Evolutionary conservation across 2,797 vertebrate genomes (phyloP), one percentile per base, ranked within the genome.

Genomic region (Galagoides demidoff): DNA sequence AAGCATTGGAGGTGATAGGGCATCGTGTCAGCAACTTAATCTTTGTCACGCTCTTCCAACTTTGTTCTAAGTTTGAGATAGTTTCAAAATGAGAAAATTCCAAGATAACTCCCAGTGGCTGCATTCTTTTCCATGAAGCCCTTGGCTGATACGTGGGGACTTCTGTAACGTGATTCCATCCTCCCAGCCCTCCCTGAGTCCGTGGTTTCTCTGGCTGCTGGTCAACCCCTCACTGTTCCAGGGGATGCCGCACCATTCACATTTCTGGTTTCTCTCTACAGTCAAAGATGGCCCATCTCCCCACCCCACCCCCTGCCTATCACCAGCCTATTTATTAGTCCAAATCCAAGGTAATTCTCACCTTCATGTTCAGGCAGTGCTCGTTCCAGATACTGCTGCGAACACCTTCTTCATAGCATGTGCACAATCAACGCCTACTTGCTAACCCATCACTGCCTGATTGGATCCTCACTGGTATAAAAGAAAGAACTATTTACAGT

Each of bases 401-500:
- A 92, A 77, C 64, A 52, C 17, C 39, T n/a, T 29, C 12, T 29
- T 77, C 55, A 57, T 68, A 89, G 87, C 5, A 57, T 3, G 0
- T 59, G 17, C 61, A 73, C 84, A 89, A 37, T 23, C 63, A 95
- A 83, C n/a, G 70, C 7, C 17, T 64, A 7, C 29, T 49, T 7
- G 14, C 17, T 85, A 27, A 34, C 81, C 76, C 39, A 83, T 16
- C 23, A 20, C 29, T 90, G 84, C 39, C 61, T 3, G 12, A 34
- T 31, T 45, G 22, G 37, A 64, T 70, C 59, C 43, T 74, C 77
- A 71, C 3, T 76, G n/a, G 59, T 77, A 66, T 29, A 57, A 92
- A 92, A 68, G 87, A 68, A 96, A 96, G 64, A 61, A 2, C 19
- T 45, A 37, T 64, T 79, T 92, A 70, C 7, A 37, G 87, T 86